phyloP scores from a whole-genome alignment of 2,888 invertebrate genomes.

The Spilarctia lutea region DNA sequence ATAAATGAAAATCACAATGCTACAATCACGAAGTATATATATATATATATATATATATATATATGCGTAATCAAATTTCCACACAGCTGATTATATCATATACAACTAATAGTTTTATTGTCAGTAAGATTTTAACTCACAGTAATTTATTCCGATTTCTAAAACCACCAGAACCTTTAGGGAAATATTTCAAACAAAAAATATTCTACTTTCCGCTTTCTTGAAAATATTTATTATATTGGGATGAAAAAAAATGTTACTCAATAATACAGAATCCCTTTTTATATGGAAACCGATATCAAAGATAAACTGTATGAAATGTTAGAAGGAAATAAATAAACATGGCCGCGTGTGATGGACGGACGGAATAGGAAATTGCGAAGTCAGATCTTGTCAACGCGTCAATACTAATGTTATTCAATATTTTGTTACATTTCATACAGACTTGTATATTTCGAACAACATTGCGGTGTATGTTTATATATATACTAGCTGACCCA shows the following conservation, averaged over 20 bases:
- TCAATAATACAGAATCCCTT: slow-evolving; percentile 14
- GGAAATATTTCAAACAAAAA: not conserved
- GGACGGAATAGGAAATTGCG: slow-evolving; percentile 76
- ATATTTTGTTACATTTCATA: slow-evolving; percentile 44
- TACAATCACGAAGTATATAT: too few species aligned
- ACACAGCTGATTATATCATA: too few species aligned
- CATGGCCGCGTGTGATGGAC: slow-evolving; percentile 52
- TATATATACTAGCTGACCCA: too few species aligned
- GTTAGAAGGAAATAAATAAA: slow-evolving; percentile 64
- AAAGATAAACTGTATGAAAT: slow-evolving; percentile 52
- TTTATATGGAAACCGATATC: slow-evolving; percentile 42
- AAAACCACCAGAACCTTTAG: not conserved
- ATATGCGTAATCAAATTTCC: too few species aligned
- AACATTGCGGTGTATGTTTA: not conserved
- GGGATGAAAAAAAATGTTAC: not conserved
- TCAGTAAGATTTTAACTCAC: not conserved
- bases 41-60: too few species aligned
- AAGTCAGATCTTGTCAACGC: slow-evolving; percentile 57
- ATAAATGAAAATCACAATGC: too few species aligned
- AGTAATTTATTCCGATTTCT: not conserved
- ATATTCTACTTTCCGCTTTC: not conserved
- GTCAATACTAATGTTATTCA: slow-evolving; percentile 54
- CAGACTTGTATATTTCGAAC: slow-evolving; percentile 6
- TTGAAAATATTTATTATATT: not conserved
- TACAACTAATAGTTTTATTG: not conserved